A percentile compares a stretch with the other conserved stretches of the same genome.
Conservation (phyloP, 1,140 invertebrate genomes). For the Neuroterus valhalla region DNA sequence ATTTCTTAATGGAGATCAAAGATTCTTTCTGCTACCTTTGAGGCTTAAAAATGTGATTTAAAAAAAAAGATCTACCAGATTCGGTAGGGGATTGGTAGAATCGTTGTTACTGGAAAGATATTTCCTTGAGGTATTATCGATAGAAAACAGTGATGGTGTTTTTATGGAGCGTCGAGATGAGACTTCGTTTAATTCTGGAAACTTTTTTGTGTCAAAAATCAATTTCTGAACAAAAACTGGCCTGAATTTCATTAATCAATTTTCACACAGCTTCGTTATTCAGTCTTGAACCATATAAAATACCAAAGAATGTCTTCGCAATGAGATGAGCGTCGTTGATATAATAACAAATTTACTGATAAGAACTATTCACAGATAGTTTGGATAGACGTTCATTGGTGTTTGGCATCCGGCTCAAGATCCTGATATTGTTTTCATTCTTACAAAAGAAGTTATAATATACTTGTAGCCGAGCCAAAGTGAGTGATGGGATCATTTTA, state of each 20-base stretch:
- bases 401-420: conserved; percentile 18
- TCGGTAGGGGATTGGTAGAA: conserved; percentile 38
- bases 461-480: background rate
- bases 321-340: conserved; percentile 4
- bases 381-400: conserved; percentile 14
- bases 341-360: background rate
- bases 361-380: conserved; percentile 22
- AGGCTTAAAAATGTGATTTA: conserved; percentile 13
- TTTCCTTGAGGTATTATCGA: conserved; percentile 44
- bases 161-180: conserved; percentile 16
- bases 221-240: no score
- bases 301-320: background rate
- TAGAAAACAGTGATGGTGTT: conserved; percentile 32
- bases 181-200: conserved; percentile 2
- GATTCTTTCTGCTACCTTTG: conserved; percentile 5
- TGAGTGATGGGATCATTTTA: conserved; percentile 1
- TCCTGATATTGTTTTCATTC: conserved; percentile 8
- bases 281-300: background rate
- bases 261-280: background rate
- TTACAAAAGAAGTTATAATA: conserved; percentile 6
- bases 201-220: background rate
- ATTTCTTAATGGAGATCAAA: background rate
- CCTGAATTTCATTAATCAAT: background rate
- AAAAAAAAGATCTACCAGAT: conserved; percentile 34
- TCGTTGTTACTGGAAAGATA: conserved; percentile 47